A percentile compares a stretch with the other conserved stretches of the same genome.
These are phyloP conservation scores for Thripadectes ignobilis DNA, from an alignment of 2,797 vertebrate species.

Conservation along the genomic window DNA sequence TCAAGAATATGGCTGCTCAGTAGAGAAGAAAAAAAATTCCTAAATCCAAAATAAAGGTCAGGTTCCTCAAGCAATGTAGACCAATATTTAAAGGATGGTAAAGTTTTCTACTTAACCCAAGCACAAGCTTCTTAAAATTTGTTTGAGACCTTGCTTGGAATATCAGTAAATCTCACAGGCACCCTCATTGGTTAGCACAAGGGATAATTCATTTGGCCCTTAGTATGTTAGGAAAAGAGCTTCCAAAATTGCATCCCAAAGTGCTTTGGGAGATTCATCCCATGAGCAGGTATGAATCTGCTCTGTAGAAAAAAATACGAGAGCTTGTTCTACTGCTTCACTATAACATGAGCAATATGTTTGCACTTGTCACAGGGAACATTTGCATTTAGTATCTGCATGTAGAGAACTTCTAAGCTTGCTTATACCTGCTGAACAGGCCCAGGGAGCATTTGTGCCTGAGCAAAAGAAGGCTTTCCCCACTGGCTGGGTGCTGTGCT, in stretches of 20 bases:
- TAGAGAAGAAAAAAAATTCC: neutral
- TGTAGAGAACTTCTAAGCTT: conserved; percentile 17
- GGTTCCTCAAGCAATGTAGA: neutral
- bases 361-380: conserved; percentile 44
- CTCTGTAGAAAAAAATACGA: neutral
- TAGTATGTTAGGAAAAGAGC: neutral
- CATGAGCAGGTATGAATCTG: neutral
- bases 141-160: neutral
- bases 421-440: conserved; percentile 17
- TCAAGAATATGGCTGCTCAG: neutral
- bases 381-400: conserved; percentile 48
- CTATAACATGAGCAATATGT: conserved; percentile 33
- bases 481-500: neutral
- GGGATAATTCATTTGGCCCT: neutral
- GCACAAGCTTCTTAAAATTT: neutral
- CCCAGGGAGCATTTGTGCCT: neutral
- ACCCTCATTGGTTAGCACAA: neutral
- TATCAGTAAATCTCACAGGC: neutral
- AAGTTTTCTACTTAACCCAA: neutral
- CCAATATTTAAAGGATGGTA: neutral
- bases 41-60: neutral
- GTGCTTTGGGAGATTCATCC: neutral
- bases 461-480: conserved; percentile 48
- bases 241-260: neutral
- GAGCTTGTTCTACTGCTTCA: conserved; percentile 20